These are phyloP conservation scores for Scolopax rusticola DNA, from an alignment of 2,797 vertebrate genomes.

Conservation along the genomic window DNA sequence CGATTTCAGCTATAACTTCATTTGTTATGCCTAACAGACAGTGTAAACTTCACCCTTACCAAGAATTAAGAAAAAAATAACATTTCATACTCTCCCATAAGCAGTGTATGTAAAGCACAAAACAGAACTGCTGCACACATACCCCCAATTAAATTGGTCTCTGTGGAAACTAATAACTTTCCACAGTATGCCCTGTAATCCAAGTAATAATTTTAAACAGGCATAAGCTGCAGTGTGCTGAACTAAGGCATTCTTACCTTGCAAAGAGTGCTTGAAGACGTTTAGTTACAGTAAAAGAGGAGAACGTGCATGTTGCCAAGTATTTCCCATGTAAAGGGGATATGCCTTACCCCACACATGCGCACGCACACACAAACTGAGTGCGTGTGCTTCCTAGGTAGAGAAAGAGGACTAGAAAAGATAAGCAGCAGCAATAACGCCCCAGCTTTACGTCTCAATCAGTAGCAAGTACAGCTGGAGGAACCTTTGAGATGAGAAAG, in stretches of 20 bases:
- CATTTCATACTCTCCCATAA: constrained; percentile 25
- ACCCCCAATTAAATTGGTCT: constrained; percentile 62
- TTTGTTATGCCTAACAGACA: constrained; percentile 30
- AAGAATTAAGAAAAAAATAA: constrained; percentile 32
- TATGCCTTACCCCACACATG: constrained; percentile 36
- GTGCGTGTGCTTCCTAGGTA: not conserved
- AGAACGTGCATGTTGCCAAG: constrained; percentile 26
- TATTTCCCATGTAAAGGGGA: not conserved
- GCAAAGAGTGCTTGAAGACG: constrained; percentile 19
- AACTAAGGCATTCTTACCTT: constrained; percentile 71
- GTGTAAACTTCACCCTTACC: constrained; percentile 43
- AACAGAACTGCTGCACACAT: constrained; percentile 48
- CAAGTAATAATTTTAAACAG: constrained; percentile 67
- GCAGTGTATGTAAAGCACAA: not conserved
- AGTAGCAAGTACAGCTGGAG: not conserved
- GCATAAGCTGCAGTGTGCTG: constrained; percentile 55
- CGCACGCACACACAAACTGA: not conserved
- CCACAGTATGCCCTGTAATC: constrained; percentile 61
- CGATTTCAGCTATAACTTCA: constrained; percentile 54
- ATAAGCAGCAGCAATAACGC: not conserved
- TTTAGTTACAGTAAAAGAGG: constrained; percentile 42
- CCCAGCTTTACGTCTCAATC: constrained; percentile 24
- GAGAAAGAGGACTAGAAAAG: not conserved
- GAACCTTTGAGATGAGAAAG: not conserved
- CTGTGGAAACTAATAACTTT: constrained; percentile 71